phyloP scores from a whole-genome alignment of 2,113 vertebrate genomes.

The Hirundichthys speculiger region DNA sequence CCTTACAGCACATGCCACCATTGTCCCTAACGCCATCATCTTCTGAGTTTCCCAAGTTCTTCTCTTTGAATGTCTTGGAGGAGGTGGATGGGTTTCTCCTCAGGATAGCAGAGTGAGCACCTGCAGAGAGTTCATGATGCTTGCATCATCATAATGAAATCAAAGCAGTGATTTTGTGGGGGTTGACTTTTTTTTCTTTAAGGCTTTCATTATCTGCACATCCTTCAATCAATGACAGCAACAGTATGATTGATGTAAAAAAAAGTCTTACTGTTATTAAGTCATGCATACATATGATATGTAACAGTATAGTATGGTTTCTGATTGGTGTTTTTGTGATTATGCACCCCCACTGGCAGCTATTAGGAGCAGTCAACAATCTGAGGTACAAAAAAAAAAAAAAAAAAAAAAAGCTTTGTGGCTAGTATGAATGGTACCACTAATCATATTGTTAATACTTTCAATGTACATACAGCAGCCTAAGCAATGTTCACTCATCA shows the following conservation, averaged over 20 bases:
- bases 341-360: too few relatives aligned
- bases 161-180: slow-evolving; percentile 27
- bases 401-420: not conserved
- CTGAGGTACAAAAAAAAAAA: not conserved
- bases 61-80: slow-evolving; percentile 93
- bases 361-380: not conserved
- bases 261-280: too few relatives aligned
- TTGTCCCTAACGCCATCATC: slow-evolving; percentile 90
- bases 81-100: slow-evolving; percentile 97
- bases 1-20: slow-evolving; percentile 95
- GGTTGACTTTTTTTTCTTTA: not conserved
- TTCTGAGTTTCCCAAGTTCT: slow-evolving; percentile 92
- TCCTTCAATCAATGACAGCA: not conserved
- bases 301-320: too few relatives aligned
- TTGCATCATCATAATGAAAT: slow-evolving; percentile 23
- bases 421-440: too few relatives aligned
- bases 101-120: slow-evolving; percentile 86
- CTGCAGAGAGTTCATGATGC: slow-evolving; percentile 1
- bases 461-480: too few relatives aligned
- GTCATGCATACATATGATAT: too few relatives aligned
- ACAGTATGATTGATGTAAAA: not conserved
- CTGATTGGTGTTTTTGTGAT: too few relatives aligned
- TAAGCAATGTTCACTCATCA: too few relatives aligned
- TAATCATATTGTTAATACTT: too few relatives aligned
- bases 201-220: slow-evolving; percentile 3